Conservation (phyloP, 2,113 vertebrate genomes). For the Alethe diademata region DNA sequence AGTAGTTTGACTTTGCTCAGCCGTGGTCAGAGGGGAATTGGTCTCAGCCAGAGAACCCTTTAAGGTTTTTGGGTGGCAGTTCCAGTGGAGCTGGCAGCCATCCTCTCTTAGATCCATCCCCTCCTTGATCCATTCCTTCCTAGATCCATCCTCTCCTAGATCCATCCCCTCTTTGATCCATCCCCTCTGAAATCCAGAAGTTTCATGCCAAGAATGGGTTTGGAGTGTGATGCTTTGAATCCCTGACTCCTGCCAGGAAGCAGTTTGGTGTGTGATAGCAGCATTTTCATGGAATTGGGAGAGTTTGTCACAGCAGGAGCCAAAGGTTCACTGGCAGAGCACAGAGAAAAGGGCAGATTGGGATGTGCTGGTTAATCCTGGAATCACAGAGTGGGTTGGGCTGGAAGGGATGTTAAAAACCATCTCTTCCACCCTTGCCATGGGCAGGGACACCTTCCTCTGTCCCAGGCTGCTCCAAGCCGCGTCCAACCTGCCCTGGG, state of each 20-base stretch:
- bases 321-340: not conserved
- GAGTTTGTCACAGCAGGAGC: not conserved
- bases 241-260: not conserved
- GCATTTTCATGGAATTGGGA: not conserved
- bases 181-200: not conserved
- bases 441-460: not conserved
- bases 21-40: not conserved
- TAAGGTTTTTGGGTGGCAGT: not conserved
- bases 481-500: not conserved
- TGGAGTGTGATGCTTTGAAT: not conserved
- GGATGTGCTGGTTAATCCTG: not conserved
- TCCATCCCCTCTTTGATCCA: not conserved
- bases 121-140: not conserved
- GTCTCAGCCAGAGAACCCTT: not conserved
- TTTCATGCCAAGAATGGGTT: not conserved
- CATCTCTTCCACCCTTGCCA: not conserved
- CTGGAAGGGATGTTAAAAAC: not conserved
- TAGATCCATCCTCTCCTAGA: not conserved
- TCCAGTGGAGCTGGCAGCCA: not conserved
- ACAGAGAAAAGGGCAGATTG: not conserved
- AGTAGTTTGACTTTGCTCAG: not conserved
- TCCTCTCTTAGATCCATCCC: not conserved
- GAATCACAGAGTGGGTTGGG: not conserved
- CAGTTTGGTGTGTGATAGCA: not conserved
- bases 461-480: accelerated